These are phyloP conservation scores for Hylomyscus alleni DNA, from an alignment of 2,797 vertebrate genomes.

Conservation along the genomic window DNA sequence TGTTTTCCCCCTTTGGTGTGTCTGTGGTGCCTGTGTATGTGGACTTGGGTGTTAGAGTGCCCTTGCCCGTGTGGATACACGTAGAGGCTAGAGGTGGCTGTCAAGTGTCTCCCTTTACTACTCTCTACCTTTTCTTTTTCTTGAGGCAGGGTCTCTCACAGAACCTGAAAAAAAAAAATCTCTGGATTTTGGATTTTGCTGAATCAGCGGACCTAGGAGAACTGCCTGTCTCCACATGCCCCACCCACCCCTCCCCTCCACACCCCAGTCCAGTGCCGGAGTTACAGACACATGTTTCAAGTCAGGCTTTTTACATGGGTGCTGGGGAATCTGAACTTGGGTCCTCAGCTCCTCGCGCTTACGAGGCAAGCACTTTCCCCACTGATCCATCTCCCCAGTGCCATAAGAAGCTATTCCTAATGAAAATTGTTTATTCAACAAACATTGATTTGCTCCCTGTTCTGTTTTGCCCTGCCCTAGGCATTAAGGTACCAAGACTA, in stretches of 20 bases:
- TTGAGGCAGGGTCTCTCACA: background rate
- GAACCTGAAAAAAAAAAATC: background rate
- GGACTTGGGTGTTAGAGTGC: too few species aligned
- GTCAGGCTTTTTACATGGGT: background rate
- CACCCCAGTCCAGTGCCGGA: background rate
- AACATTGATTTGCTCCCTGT: background rate
- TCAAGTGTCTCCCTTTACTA: background rate
- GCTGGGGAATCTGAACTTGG: background rate
- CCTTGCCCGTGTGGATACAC: too few species aligned
- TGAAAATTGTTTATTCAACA: background rate
- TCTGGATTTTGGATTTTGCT: background rate
- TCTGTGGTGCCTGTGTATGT: background rate
- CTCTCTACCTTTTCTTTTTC: background rate
- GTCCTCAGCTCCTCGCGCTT: background rate
- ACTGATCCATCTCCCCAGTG: background rate
- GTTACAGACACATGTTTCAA: background rate
- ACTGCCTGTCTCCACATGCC: background rate
- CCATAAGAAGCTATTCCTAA: background rate
- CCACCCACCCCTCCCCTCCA: background rate
- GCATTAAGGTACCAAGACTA: background rate
- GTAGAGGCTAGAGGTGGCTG: background rate
- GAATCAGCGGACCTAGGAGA: background rate
- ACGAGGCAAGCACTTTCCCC: background rate
- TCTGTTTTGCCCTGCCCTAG: background rate
- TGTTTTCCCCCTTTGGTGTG: background rate